Conservation (phyloP, 1,140 invertebrate species). For the Ganaspis sp. region DNA sequence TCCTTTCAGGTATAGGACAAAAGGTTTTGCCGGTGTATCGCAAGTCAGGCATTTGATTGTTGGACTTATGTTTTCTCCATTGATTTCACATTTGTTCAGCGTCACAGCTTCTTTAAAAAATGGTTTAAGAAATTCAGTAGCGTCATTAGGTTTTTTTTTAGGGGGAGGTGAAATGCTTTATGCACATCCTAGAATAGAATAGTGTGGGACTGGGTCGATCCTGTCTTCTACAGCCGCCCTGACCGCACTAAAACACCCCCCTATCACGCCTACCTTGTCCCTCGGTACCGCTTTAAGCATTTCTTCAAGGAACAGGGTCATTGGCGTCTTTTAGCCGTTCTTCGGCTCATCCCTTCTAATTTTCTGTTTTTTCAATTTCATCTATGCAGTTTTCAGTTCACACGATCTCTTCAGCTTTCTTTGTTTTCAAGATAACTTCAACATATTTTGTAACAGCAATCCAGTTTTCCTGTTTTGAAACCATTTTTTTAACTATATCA, state of each 20-base stretch:
- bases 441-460: too few species aligned
- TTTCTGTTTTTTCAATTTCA: neutral
- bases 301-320: neutral
- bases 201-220: neutral
- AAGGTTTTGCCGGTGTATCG: too few species aligned
- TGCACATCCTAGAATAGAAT: neutral
- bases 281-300: neutral
- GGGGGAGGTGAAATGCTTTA: neutral
- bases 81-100: too few species aligned
- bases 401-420: neutral
- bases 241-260: neutral
- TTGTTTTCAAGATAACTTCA: too few species aligned
- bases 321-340: neutral
- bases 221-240: neutral
- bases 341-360: neutral
- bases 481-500: too few species aligned
- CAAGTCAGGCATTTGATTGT: too few species aligned
- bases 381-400: neutral
- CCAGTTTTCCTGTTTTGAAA: neutral
- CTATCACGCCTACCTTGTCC: neutral
- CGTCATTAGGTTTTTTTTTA: neutral
- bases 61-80: too few species aligned
- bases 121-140: neutral
- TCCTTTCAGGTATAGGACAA: too few species aligned
- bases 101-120: slow-evolving; percentile 25